A percentile compares a stretch with the other conserved stretches of the same genome.
These are phyloP conservation scores for Elephantulus edwardii DNA, from an alignment of 2,113 vertebrate species.

Conservation along the genomic window DNA sequence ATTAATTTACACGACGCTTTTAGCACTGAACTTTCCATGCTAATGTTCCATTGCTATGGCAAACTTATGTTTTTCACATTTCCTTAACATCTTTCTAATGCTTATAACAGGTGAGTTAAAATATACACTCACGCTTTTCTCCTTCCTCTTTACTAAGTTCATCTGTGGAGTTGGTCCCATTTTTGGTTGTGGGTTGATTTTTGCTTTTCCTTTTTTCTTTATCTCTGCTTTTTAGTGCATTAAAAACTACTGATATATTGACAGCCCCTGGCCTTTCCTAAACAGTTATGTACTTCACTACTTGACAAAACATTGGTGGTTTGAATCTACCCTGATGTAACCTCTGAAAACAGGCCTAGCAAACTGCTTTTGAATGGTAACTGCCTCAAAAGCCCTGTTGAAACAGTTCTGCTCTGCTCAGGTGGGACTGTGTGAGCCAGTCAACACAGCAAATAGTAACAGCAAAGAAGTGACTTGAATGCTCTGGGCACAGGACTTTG, in stretches of 20 bases:
- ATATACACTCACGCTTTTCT: conserved; percentile 47
- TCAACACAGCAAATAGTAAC: not conserved
- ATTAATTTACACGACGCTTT: conserved; percentile 31
- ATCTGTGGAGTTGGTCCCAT: conserved; percentile 26
- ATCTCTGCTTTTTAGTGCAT: conserved; percentile 3
- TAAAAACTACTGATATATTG: conserved; percentile 29
- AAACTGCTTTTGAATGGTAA: not conserved
- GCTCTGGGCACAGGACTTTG: conserved; percentile 51
- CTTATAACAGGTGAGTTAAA: conserved; percentile 36
- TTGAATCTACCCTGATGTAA: not conserved
- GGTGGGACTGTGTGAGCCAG: not conserved
- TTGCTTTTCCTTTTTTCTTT: not conserved
- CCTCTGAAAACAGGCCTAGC: not conserved
- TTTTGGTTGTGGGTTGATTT: too few species aligned
- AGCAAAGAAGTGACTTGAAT: conserved; percentile 27
- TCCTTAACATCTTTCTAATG: conserved; percentile 44
- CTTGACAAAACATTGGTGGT: not conserved
- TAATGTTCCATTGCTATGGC: conserved; percentile 15
- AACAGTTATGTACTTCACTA: not conserved
- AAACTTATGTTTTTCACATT: conserved; percentile 47
- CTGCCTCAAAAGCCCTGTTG: not conserved
- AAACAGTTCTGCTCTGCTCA: not conserved
- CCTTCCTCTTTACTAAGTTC: conserved; percentile 32
- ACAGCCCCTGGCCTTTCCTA: not conserved
- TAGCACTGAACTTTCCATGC: not conserved